phyloP scores from a whole-genome alignment of 1,140 invertebrate species.

The Marisa cornuarietis region DNA sequence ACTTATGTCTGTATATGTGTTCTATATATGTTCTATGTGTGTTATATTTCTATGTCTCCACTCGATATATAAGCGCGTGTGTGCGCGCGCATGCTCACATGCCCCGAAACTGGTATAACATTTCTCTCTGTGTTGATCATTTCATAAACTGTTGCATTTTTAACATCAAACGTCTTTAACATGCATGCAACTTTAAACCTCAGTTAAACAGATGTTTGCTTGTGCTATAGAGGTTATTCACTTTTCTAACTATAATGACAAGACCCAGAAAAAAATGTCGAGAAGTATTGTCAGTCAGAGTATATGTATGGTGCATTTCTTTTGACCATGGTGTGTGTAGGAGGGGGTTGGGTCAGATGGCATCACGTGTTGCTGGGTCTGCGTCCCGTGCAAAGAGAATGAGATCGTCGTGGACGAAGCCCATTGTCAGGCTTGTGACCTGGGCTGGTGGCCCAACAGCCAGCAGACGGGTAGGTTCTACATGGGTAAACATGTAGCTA shows the following conservation, averaged over 20 bases:
- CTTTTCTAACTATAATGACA: not conserved
- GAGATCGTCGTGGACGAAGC: constrained; percentile 72
- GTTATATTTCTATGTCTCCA: no score
- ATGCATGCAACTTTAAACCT: no score
- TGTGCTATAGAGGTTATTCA: not conserved
- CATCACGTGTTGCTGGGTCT: constrained; percentile 79
- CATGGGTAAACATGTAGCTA: no score
- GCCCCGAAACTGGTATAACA: no score
- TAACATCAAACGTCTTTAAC: no score
- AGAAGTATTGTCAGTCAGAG: not conserved
- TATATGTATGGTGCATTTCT: not conserved
- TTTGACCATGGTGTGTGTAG: constrained; percentile 40
- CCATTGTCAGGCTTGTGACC: constrained; percentile 71
- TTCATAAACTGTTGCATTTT: no score
- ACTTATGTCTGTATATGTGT: not conserved
- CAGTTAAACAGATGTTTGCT: no score
- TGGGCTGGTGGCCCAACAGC: constrained; percentile 74
- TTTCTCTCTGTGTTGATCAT: no score
- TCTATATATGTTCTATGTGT: no score
- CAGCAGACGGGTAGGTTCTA: constrained; percentile 57
- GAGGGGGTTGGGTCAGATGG: constrained; percentile 71
- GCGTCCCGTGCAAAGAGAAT: constrained; percentile 73
- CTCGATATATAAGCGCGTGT: no score
- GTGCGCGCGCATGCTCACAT: no score
- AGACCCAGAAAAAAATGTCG: not conserved